Evolutionary conservation across 2,113 vertebrate species (phyloP).

Genomic region (Menura novaehollandiae): DNA sequence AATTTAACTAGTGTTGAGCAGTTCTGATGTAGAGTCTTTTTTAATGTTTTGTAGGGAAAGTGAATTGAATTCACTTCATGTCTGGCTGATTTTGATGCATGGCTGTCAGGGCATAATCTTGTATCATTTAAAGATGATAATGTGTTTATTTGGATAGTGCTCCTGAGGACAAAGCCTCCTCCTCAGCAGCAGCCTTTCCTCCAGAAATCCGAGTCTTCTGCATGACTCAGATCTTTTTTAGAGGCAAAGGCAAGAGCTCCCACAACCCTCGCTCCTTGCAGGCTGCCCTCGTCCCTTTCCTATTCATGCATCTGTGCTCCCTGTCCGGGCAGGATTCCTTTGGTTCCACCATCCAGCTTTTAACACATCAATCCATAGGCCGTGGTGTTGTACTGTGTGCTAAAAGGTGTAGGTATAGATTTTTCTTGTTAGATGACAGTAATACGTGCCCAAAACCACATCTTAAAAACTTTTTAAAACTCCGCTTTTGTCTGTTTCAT

Average conservation of each 20-base stretch:
- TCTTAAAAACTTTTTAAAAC: background rate
- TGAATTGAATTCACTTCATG: background rate
- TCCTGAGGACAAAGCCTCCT: background rate
- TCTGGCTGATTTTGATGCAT: background rate
- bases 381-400: background rate
- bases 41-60: background rate
- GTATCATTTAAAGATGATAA: background rate
- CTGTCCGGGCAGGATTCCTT: background rate
- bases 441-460: background rate
- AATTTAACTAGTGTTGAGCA: background rate
- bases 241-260: background rate
- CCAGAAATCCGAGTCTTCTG: background rate
- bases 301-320: background rate
- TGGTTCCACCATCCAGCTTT: background rate
- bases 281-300: fast-evolving
- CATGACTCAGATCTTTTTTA: background rate
- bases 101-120: background rate
- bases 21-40: background rate
- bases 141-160: background rate
- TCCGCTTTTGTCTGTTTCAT: background rate
- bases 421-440: background rate
- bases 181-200: background rate
- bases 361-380: fast-evolving
- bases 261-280: fast-evolving
- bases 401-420: background rate